phyloP scores from a whole-genome alignment of 2,888 invertebrate species.

The Lycia hirtaria region DNA sequence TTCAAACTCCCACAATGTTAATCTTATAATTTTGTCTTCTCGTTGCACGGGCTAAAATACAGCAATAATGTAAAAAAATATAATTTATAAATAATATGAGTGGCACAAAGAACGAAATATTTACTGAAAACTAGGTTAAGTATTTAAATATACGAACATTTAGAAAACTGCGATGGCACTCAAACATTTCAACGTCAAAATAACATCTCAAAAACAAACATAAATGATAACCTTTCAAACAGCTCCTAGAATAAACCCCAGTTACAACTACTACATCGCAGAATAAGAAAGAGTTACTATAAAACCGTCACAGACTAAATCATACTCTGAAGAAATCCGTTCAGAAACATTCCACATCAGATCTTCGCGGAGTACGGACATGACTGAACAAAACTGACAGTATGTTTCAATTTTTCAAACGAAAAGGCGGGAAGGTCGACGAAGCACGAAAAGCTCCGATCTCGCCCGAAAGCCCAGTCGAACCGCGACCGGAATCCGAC shows the following conservation, averaged over 20 bases:
- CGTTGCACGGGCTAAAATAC: no score
- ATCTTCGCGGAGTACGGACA: constrained; percentile 61
- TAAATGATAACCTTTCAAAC: constrained; percentile 24
- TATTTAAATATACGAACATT: neutral
- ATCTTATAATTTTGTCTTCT: no score
- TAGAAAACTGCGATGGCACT: neutral
- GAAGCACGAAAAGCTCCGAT: constrained; percentile 60
- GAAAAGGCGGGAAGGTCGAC: constrained; percentile 77
- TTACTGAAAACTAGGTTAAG: neutral
- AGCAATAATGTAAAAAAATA: no score
- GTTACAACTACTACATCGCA: neutral
- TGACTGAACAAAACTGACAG: constrained; percentile 56
- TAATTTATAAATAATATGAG: no score
- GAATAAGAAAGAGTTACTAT: neutral
- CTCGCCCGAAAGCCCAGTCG: constrained; percentile 58
- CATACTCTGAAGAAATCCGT: constrained; percentile 14
- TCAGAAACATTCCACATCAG: constrained; percentile 46
- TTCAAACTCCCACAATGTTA: no score
- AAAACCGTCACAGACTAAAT: neutral
- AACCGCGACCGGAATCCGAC: constrained; percentile 64
- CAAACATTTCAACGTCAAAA: constrained; percentile 27
- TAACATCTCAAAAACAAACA: constrained; percentile 33
- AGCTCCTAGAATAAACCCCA: neutral
- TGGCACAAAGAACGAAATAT: neutral
- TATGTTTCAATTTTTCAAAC: constrained; percentile 82